Evolutionary conservation across 2,113 vertebrate genomes (phyloP).

Genomic region (Eurypyga helias): DNA sequence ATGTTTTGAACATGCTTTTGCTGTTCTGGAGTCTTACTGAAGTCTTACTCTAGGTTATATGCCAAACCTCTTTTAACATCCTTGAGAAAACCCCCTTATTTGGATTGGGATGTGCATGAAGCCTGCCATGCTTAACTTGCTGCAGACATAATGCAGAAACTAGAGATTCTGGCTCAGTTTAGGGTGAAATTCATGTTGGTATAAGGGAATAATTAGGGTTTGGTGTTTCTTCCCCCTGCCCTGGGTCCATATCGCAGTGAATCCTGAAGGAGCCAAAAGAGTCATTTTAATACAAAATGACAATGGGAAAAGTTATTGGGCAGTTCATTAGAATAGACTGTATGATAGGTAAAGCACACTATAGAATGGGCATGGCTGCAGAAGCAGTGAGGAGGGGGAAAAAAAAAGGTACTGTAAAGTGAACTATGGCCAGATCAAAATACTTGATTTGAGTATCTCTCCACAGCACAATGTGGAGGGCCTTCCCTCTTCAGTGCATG

Average conservation of each 20-base stretch:
- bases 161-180: background rate
- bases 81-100: background rate
- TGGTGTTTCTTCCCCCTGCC: background rate
- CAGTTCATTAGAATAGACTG: background rate
- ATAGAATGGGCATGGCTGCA: background rate
- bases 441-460: background rate
- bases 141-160: background rate
- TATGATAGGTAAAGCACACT: background rate
- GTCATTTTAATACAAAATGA: background rate
- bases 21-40: background rate
- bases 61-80: background rate
- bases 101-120: background rate
- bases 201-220: background rate
- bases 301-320: background rate
- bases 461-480: background rate
- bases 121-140: background rate
- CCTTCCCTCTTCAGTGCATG: background rate
- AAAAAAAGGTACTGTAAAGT: background rate
- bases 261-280: background rate
- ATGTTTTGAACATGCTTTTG: background rate
- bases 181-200: background rate
- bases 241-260: background rate
- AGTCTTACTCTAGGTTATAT: background rate
- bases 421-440: background rate
- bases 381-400: background rate